Percentiles rank a stretch among this genome's conserved stretches.
Conservation (phyloP, 2,888 invertebrate species). For the Tipula confusa region DNA sequence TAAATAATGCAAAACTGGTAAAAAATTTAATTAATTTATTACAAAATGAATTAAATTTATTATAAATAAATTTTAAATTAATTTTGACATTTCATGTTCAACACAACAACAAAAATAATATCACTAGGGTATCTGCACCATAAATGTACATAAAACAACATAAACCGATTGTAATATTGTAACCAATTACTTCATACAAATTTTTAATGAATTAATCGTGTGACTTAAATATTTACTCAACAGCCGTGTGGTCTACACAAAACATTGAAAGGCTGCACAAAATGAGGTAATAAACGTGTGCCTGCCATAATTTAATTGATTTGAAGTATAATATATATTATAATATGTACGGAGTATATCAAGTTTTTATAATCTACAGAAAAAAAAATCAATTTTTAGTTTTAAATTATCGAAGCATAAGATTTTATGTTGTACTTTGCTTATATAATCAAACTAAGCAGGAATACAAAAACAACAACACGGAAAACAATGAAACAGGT, state of each 20-base stretch:
- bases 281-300: background rate
- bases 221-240: background rate
- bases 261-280: background rate
- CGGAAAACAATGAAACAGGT: slow-evolving; percentile 27
- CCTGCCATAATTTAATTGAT: background rate
- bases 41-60: background rate
- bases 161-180: background rate
- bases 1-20: background rate
- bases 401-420: background rate
- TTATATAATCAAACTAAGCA: background rate
- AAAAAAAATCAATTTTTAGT: background rate
- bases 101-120: background rate
- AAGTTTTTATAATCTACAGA: background rate
- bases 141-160: no score
- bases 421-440: background rate
- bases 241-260: background rate
- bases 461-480: background rate
- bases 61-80: background rate
- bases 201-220: background rate
- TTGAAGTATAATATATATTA: background rate
- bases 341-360: background rate
- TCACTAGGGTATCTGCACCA: background rate
- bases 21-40: background rate
- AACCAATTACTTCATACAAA: background rate
- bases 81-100: background rate